Percentiles rank a stretch among this genome's conserved stretches.
Conservation (phyloP, 35 echinoderm and acorn worm species). For the Ophioderma brevispina region DNA sequence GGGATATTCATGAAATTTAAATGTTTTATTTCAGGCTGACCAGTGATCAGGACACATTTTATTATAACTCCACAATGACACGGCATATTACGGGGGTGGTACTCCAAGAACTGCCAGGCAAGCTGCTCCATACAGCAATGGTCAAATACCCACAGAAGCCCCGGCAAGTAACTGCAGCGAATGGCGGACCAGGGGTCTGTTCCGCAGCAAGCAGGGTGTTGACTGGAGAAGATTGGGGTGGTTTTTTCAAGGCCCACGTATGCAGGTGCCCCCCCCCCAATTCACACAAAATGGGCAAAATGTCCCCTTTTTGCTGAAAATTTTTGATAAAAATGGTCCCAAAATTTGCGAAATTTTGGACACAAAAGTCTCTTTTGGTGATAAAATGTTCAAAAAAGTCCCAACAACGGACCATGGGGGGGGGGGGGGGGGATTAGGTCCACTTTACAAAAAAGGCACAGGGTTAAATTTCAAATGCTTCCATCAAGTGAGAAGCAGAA, state of each 20-base stretch:
- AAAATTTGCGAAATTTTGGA: background rate
- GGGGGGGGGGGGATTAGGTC: no score
- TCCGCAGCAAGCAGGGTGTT: conserved; percentile 74
- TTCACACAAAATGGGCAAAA: background rate
- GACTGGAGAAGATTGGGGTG: conserved; percentile 92
- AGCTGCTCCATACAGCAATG: conserved; percentile 46
- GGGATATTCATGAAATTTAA: no score
- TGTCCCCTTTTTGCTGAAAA: background rate
- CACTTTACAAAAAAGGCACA: no score
- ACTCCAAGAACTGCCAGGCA: background rate
- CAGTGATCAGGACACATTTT: no score
- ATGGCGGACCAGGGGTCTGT: conserved; percentile 10
- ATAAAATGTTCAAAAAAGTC: no score
- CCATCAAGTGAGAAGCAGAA: no score
- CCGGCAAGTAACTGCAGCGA: background rate
- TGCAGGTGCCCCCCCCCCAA: background rate
- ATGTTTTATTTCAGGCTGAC: no score
- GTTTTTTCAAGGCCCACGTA: no score
- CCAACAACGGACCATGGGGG: no score
- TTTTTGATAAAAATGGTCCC: background rate
- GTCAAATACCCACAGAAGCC: background rate
- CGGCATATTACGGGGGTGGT: conserved; percentile 38
- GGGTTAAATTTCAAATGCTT: no score
- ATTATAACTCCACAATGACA: no score
- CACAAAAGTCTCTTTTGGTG: no score